Evolutionary conservation across 1,140 invertebrate genomes (phyloP), one percentile per base, ranked within the genome.

Genomic region (Notospermus geniculatus): DNA sequence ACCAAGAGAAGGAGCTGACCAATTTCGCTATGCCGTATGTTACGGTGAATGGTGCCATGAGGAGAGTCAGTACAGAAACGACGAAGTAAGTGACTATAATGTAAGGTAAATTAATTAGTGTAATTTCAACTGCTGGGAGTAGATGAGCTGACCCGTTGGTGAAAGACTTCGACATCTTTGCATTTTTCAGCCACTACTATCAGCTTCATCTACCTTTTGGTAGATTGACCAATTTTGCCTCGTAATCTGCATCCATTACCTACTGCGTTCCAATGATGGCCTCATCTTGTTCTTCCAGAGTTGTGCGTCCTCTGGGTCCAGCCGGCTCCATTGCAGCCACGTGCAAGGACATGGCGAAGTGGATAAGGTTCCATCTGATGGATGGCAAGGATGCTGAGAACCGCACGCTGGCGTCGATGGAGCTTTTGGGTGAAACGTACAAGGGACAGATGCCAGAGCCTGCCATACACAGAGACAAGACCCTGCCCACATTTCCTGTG

Each of bases 241-340:
- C n/a, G n/a, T n/a, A n/a, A n/a, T n/a, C n/a, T n/a, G n/a, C n/a
- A n/a, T n/a, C n/a, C n/a, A n/a, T n/a, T n/a, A n/a, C n/a, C n/a
- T n/a, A n/a, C n/a, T n/a, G n/a, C n/a, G n/a, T n/a, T n/a, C n/a
- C n/a, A n/a, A n/a, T n/a, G n/a, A n/a, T n/a, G n/a, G n/a, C n/a
- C n/a, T n/a, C n/a, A n/a, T n/a, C 45, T 25, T 13, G 39, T 17
- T 45, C 17, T 17, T 54, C 56, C 41, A 68, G 66, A 30, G 56
- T 68, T 29, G 54, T 68, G 19, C n/a, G 52, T 19, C 65, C 63
- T 22, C 60, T 68, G 1, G 74, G 73, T 5, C 72, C 77, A 19
- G 72, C 76, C 0, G 76, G 74, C 0, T 71, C 75, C 9, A 71
- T 79, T 2, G 71, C 72, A 52, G 66, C 75, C 7, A 74, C 71